A percentile compares a stretch with the other conserved stretches of the same genome.
Evolutionary conservation across 2,113 vertebrate genomes (phyloP).

Genomic region (Grallaria varia): DNA sequence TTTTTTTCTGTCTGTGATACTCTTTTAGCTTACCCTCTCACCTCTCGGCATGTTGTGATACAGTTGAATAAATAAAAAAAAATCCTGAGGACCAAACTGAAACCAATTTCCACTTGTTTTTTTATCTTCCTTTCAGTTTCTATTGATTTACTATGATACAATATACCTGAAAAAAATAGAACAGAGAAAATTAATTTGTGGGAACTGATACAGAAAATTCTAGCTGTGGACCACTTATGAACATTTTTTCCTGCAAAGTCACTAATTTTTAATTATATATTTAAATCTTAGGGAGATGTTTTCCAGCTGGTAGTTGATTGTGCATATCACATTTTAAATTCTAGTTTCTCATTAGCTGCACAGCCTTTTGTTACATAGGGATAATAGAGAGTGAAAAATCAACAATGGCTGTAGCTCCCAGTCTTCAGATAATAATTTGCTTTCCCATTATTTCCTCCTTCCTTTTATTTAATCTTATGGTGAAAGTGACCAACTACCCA

Average conservation of each 20-base stretch:
- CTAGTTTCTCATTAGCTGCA: neutral
- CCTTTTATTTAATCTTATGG: neutral
- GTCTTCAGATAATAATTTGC: neutral
- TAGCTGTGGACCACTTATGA: neutral
- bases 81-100: neutral
- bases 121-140: neutral
- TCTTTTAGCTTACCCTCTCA: neutral
- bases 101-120: neutral
- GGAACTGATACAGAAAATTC: neutral
- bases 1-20: neutral
- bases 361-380: neutral
- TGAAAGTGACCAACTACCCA: neutral
- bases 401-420: neutral
- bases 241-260: fast-evolving
- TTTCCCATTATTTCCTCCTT: neutral
- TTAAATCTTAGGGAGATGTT: neutral
- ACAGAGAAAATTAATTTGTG: neutral
- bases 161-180: constrained; percentile 16
- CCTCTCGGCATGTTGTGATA: neutral
- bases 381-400: neutral
- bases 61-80: neutral
- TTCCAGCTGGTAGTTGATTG: neutral
- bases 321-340: neutral
- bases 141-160: constrained; percentile 26
- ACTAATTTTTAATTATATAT: neutral